These are phyloP conservation scores for Meta bourneti DNA, from an alignment of 2,888 invertebrate genomes.

Conservation along the genomic window DNA sequence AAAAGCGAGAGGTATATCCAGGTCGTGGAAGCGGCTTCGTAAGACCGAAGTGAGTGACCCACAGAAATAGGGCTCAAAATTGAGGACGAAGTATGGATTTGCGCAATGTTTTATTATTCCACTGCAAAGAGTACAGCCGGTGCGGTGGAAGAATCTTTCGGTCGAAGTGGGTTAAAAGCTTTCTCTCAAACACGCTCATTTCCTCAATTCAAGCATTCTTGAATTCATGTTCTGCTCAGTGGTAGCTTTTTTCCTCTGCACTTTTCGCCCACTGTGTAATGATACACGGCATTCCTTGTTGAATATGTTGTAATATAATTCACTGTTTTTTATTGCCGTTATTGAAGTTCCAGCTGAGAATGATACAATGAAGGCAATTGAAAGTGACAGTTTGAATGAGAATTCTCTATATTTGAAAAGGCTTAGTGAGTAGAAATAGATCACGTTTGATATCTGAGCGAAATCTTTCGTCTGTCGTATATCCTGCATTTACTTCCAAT, in stretches of 20 bases:
- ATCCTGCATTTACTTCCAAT: no score
- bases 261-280: background rate
- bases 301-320: no score
- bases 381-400: no score
- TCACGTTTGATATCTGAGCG: no score
- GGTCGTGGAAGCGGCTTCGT: conserved; percentile 6
- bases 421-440: no score
- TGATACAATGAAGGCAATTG: no score
- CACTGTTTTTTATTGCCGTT: no score
- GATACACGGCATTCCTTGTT: no score
- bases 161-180: conserved; percentile 55
- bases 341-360: no score
- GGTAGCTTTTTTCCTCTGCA: background rate
- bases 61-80: conserved; percentile 21
- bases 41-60: conserved; percentile 30
- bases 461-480: no score
- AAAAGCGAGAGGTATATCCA: conserved; percentile 4
- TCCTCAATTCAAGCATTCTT: conserved; percentile 46
- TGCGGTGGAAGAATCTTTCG: background rate
- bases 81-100: conserved; percentile 31
- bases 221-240: background rate
- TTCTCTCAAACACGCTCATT: background rate
- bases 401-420: no score
- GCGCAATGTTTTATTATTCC: conserved; percentile 16
- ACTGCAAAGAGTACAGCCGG: background rate